Base-by-base conservation (phyloP, 2,797 vertebrate species). In the Poeciliopsis infans region DNA sequence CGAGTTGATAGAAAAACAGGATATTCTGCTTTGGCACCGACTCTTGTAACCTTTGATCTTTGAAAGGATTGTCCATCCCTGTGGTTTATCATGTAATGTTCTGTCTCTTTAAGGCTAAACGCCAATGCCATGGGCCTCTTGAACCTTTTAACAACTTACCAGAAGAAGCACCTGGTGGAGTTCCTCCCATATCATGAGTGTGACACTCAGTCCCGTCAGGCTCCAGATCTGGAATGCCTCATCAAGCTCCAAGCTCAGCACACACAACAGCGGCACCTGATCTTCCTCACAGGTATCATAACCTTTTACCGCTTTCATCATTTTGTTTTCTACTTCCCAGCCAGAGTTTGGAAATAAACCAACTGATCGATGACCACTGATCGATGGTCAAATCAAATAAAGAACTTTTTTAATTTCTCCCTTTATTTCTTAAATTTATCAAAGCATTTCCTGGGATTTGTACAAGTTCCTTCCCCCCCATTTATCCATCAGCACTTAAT, bases 141-240 rank as follows among this genome's bases (percentile, higher is more conserved):
- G 85, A 97, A 95, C 33, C 97, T 99, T 79, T 93, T 99, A 79
- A 97, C 96, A 47, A 81, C 92, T 43, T 98, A 99, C 83, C 97
- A 99, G 87, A 99, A 99, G 95, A 97, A 97, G 87, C 96, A 99
- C 85, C 91, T 99, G 80, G 98, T 99, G 57, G 98, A 99, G 94
- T 98, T 99, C 92, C 95, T 99, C 53, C 98, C 98, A 0, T 99
- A 99, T 87, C 98, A 99, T 2, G 96, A 96, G 23, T 99, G 98
- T 84, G 98, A 99, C 89, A 97, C 97, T 47, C 96, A 96, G 72
- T 96, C 96, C n/a, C 96, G 97, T 61, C 98, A 97, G 87, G 97
- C 97, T 88, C 97, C 98, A 1, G 98, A 99, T 85, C 94, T 99
- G 51, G 97, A 99, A 1, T 99, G 98, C 88, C 95, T 99, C 10